Base-by-base conservation (phyloP, 23 tunicate species). In the Trididemnum miniatum region DNA sequence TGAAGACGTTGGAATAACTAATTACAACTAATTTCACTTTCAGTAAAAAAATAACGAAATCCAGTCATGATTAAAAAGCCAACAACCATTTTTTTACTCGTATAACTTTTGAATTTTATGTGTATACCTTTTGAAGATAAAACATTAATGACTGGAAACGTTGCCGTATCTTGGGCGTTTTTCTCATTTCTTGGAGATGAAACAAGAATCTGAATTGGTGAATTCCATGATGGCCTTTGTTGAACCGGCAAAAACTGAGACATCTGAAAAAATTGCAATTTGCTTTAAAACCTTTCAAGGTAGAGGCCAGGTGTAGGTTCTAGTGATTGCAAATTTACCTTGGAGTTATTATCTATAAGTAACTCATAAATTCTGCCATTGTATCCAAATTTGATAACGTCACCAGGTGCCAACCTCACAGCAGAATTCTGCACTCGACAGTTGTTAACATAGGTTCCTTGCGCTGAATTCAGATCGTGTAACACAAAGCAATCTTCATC, bases 371-470 rank as follows among this genome's bases (percentile, higher is more conserved):
- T 64, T 77, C 76, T 82, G 23, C 90, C 87, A 37, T 39, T 84
- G 72, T 80, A 79, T 28, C 90, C 90, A 86, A 85, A 91, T 44
- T 85, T 86, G 20, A 91, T 82, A 0, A 60, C 51, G 34, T 91
- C 97, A 32, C 97, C 97, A 64, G 75, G 86, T 27, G 97, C 89
- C 66, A 91, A 40, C 24, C 72, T 54, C 3, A 91, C 97, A 0
- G 90, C 90, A 35, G 85, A 83, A 65, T 91, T 91, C 80, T 91
- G 97, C 22, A 91, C 79, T 38, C 89, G 81, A 60, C 90, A 81
- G 52, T 91, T 89, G 65, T 91, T 91, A 15, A 91, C 90, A 67
- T 91, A 91, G 49, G 90, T 91, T 0, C 97, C 97, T 51, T 77
- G 81, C 2, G 83, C 72, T 26, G 90, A 72, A 79, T 91, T 91